phyloP scores from a whole-genome alignment of 1,140 invertebrate species.

The Trissolcus basalis region DNA sequence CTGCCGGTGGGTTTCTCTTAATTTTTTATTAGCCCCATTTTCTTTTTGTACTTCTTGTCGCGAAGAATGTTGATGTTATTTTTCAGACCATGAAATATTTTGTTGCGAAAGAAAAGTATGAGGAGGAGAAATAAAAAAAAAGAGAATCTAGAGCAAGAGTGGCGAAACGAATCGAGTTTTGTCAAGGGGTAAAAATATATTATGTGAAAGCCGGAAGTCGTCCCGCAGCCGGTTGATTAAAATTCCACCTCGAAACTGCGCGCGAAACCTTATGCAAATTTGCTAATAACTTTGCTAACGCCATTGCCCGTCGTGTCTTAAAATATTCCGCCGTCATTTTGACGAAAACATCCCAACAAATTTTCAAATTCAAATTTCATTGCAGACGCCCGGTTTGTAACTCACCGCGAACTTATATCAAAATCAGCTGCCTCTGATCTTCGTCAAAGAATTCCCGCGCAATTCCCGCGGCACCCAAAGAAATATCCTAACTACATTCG shows the following conservation, averaged over 20 bases:
- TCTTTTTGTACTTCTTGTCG: too few relatives aligned
- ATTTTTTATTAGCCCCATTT: too few relatives aligned
- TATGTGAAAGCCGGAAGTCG: constrained; percentile 11
- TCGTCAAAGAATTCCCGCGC: constrained; percentile 30
- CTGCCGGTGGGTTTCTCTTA: too few relatives aligned
- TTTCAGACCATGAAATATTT: too few relatives aligned
- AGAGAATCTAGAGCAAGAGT: too few relatives aligned
- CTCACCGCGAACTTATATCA: constrained; percentile 17
- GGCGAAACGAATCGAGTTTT: too few relatives aligned
- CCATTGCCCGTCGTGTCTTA: constrained; percentile 20
- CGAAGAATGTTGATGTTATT: too few relatives aligned
- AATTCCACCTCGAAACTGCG: constrained; percentile 20
- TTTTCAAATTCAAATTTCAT: constrained; percentile 42
- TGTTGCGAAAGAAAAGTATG: too few relatives aligned
- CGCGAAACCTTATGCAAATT: constrained; percentile 36
- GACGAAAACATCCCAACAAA: constrained; percentile 30
- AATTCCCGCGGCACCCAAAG: not conserved
- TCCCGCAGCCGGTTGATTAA: constrained; percentile 13
- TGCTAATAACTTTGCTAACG: constrained; percentile 34
- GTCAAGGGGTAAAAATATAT: constrained; percentile 7
- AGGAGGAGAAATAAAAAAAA: too few relatives aligned
- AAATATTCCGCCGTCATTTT: constrained; percentile 30
- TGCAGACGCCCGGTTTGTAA: constrained; percentile 20
- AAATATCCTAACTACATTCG: too few relatives aligned
- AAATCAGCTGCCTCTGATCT: not conserved